phyloP scores from a whole-genome alignment of 2,797 vertebrate species.

The Semotilus atromaculatus region DNA sequence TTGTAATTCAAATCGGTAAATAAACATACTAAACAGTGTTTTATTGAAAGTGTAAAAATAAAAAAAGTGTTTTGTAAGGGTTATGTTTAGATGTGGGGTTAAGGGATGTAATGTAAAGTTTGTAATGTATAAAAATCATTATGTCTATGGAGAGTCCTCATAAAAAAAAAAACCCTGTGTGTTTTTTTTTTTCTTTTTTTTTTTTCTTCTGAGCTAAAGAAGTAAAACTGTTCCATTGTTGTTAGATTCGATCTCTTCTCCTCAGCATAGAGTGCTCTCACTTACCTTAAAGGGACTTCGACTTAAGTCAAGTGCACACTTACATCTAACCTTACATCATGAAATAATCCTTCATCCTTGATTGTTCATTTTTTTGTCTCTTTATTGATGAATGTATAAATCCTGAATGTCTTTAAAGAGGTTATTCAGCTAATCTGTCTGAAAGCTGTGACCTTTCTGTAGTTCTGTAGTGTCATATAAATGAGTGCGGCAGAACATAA shows the following conservation, averaged over 20 bases:
- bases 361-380: conserved; percentile 31
- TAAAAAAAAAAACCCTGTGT: background rate
- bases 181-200: background rate
- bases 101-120: background rate
- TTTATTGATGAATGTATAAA: conserved; percentile 36
- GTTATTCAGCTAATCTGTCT: conserved; percentile 47
- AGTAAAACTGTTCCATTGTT: background rate
- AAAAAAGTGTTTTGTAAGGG: no score
- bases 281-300: conserved; percentile 9
- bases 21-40: background rate
- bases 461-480: conserved; percentile 29
- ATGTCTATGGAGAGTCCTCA: background rate
- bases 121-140: no score
- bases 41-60: background rate
- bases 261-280: background rate
- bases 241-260: background rate
- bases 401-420: conserved; percentile 32
- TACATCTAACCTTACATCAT: conserved; percentile 19
- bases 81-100: background rate
- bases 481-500: conserved; percentile 24
- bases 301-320: conserved; percentile 11
- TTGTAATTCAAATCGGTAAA: no score
- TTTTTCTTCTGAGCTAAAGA: background rate
- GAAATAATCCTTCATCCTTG: conserved; percentile 37
- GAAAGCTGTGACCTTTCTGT: conserved; percentile 45